Conservation (phyloP, 1,140 invertebrate genomes). For the Tetragonula clypearis region DNA sequence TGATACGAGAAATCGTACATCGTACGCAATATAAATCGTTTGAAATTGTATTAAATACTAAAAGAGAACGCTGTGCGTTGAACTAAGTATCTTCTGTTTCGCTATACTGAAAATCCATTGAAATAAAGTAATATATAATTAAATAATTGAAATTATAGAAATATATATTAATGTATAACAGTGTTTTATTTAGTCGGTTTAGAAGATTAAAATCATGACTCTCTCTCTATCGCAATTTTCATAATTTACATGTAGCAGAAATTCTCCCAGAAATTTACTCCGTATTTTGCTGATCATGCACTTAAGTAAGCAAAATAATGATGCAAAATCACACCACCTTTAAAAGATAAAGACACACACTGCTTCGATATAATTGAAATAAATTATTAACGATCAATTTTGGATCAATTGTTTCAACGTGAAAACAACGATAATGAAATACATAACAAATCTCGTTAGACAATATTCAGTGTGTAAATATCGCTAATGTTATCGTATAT, state of each 20-base stretch:
- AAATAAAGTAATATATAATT: constrained; percentile 6
- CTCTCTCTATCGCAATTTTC: not conserved
- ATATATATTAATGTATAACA: constrained; percentile 21
- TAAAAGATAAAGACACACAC: not conserved
- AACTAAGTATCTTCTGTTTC: not conserved
- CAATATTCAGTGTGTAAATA: not conserved
- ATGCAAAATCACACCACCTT: constrained; percentile 12
- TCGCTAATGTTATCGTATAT: not conserved
- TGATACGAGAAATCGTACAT: not conserved
- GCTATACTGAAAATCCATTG: not conserved
- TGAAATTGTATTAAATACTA: not conserved
- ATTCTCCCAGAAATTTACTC: not conserved
- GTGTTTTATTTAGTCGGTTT: not conserved
- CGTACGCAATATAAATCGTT: not conserved
- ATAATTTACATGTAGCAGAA: not conserved
- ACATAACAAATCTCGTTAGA: not conserved
- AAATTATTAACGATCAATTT: not conserved
- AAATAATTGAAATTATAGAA: constrained; percentile 8
- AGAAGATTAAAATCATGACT: not conserved
- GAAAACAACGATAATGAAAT: not conserved
- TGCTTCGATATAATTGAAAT: not conserved
- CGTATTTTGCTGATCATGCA: constrained; percentile 29
- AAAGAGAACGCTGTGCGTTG: not conserved
- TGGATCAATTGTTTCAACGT: not conserved
- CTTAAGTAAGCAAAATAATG: constrained; percentile 21